phyloP scores from a whole-genome alignment of 1,140 invertebrate genomes.

The Leptestheria dahalacensis region DNA sequence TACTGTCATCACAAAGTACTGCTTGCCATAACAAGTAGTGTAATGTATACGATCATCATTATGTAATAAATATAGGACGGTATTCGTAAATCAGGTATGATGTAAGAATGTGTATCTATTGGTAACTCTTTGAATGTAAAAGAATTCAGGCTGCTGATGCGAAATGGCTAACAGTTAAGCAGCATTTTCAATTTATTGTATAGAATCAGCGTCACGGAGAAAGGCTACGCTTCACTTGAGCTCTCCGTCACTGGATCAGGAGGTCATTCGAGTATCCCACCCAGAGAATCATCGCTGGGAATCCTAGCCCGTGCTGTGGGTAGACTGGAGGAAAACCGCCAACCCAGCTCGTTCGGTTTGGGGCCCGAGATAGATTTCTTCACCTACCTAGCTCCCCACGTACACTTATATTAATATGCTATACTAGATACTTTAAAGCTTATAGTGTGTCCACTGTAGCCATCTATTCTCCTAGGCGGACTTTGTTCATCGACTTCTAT shows the following conservation, averaged over 20 bases:
- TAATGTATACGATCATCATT: too few species aligned
- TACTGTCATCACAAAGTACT: too few species aligned
- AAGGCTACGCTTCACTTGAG: slow-evolving; percentile 34
- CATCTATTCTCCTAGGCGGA: slow-evolving; percentile 25
- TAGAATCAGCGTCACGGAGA: slow-evolving; percentile 38
- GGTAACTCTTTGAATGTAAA: too few species aligned
- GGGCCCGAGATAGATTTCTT: slow-evolving; percentile 35
- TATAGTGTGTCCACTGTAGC: neutral
- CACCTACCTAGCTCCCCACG: slow-evolving; percentile 28
- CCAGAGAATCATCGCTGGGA: slow-evolving; percentile 32
- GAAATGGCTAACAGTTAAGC: neutral
- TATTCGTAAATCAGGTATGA: too few species aligned
- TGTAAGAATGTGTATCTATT: too few species aligned
- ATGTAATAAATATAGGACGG: too few species aligned
- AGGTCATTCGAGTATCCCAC: slow-evolving; percentile 42
- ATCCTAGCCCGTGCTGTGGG: slow-evolving; percentile 33
- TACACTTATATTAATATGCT: slow-evolving; percentile 18
- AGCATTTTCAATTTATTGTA: slow-evolving; percentile 15
- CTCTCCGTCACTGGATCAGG: slow-evolving; percentile 29
- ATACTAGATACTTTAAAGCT: slow-evolving; percentile 14
- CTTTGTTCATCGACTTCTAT: slow-evolving; percentile 29
- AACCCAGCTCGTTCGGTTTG: slow-evolving; percentile 35
- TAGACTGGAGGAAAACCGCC: slow-evolving; percentile 32
- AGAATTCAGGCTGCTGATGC: too few species aligned
- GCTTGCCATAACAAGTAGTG: too few species aligned